Conservation (phyloP, 2,888 invertebrate genomes). For the Blastobasis lacticolella region DNA sequence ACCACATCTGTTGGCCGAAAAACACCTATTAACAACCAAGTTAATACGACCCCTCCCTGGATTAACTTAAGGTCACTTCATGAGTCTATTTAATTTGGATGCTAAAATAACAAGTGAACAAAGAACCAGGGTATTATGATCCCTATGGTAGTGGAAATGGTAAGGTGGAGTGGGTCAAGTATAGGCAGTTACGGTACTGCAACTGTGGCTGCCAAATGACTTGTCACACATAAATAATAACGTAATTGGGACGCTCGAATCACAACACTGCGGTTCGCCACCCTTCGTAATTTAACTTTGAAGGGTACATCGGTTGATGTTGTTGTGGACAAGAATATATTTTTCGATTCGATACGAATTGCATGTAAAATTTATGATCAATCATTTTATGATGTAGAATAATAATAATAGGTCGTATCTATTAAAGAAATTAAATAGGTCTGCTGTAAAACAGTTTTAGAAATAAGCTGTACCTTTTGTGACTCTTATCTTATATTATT, state of each 20-base stretch:
- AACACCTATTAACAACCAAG: slow-evolving; percentile 2
- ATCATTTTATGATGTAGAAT: no score
- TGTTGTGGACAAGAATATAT: slow-evolving; percentile 19
- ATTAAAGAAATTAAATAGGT: no score
- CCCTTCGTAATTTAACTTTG: slow-evolving; percentile 9
- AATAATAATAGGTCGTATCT: no score
- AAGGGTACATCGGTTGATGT: slow-evolving; percentile 11
- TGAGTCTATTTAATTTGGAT: no score
- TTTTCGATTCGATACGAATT: no score
- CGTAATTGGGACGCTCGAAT: slow-evolving; percentile 54
- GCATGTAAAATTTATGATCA: no score
- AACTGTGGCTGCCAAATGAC: slow-evolving; percentile 29
- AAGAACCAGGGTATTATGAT: slow-evolving; percentile 20
- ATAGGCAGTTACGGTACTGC: slow-evolving; percentile 24
- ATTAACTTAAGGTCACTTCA: no score
- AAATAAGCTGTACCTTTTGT: no score
- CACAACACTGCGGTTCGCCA: slow-evolving; percentile 44
- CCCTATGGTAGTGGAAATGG: slow-evolving; percentile 7
- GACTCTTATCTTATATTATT: no score
- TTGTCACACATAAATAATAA: slow-evolving; percentile 65
- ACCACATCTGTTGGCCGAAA: slow-evolving; percentile 24
- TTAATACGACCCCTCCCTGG: no score
- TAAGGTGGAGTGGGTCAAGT: slow-evolving; percentile 16
- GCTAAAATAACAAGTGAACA: no score
- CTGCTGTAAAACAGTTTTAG: no score